Percentiles rank a stretch among this genome's conserved stretches.
Evolutionary conservation across 2,888 invertebrate species (phyloP).

Genomic region (Drosophila anceps): DNA sequence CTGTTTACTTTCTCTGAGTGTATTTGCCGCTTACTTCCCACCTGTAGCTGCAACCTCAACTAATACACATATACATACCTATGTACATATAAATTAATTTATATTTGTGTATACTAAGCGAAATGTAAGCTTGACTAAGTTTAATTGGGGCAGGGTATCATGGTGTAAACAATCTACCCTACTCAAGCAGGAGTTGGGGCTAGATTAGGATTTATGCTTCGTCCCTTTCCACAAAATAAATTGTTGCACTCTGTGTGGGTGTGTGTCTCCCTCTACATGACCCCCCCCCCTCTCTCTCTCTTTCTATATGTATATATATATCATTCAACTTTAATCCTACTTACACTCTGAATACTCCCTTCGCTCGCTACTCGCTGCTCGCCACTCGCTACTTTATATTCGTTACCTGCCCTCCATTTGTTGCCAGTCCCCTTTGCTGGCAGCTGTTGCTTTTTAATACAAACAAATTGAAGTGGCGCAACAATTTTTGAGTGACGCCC

Average conservation of each 20-base stretch:
- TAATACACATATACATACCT: not conserved
- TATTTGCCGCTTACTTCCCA: not conserved
- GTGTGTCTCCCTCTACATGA: not conserved
- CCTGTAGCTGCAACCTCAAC: constrained; percentile 3
- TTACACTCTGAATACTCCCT: constrained; percentile 2
- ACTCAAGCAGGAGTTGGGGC: constrained; percentile 29
- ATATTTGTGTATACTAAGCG: constrained; percentile 3
- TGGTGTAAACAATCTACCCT: constrained; percentile 24
- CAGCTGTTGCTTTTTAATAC: constrained; percentile 46
- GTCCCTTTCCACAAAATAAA: constrained; percentile 55
- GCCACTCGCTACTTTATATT: constrained; percentile 17
- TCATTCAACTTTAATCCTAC: constrained; percentile 34
- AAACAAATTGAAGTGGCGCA: constrained; percentile 65
- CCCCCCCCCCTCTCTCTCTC: not conserved
- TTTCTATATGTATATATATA: not conserved
- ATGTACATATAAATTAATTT: constrained; percentile 4
- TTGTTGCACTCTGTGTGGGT: constrained; percentile 54
- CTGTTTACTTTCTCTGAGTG: constrained; percentile 1
- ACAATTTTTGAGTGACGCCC: constrained; percentile 54
- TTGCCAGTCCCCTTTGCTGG: constrained; percentile 15
- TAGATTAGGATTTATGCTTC: constrained; percentile 56
- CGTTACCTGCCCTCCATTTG: constrained; percentile 40
- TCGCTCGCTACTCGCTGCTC: constrained; percentile 7
- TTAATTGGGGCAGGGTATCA: constrained; percentile 17
- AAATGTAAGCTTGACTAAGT: constrained; percentile 22